These are phyloP conservation scores for Dendrolimus punctatus DNA, from an alignment of 1,140 invertebrate species.

Conservation along the genomic window DNA sequence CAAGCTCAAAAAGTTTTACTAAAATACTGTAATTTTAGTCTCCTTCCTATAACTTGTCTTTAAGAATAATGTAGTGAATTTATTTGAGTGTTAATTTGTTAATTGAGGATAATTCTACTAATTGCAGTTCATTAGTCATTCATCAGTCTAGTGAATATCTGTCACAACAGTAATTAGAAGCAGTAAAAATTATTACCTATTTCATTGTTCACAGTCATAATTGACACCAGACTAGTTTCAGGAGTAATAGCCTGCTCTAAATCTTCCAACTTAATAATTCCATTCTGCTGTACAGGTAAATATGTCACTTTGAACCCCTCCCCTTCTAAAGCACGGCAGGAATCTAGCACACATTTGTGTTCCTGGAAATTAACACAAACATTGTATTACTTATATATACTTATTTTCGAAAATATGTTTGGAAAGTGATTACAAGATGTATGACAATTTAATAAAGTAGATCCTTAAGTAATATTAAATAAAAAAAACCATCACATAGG, in stretches of 20 bases:
- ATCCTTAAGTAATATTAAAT: too few relatives aligned
- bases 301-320: conserved; percentile 98
- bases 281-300: conserved; percentile 92
- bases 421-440: too few relatives aligned
- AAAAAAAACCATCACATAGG: too few relatives aligned
- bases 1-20: too few relatives aligned
- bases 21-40: too few relatives aligned
- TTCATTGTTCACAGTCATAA: conserved; percentile 99
- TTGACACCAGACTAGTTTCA: conserved; percentile 95
- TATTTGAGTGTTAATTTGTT: too few relatives aligned
- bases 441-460: too few relatives aligned
- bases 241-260: conserved; percentile 89
- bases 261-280: conserved; percentile 88
- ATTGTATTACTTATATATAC: not conserved
- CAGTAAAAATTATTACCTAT: conserved; percentile 78
- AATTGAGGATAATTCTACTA: not conserved
- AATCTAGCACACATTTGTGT: conserved; percentile 99
- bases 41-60: too few relatives aligned
- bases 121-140: not conserved
- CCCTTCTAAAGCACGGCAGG: conserved; percentile 93
- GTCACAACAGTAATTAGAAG: not conserved
- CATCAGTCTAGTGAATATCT: not conserved
- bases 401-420: not conserved
- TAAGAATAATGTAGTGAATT: too few relatives aligned
- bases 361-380: conserved; percentile 75